A percentile compares a stretch with the other conserved stretches of the same genome.
These are phyloP conservation scores for Ephydatia muelleri DNA, from an alignment of 37 sponge, comb jelly and placozoan genomes.

Conservation along the genomic window DNA sequence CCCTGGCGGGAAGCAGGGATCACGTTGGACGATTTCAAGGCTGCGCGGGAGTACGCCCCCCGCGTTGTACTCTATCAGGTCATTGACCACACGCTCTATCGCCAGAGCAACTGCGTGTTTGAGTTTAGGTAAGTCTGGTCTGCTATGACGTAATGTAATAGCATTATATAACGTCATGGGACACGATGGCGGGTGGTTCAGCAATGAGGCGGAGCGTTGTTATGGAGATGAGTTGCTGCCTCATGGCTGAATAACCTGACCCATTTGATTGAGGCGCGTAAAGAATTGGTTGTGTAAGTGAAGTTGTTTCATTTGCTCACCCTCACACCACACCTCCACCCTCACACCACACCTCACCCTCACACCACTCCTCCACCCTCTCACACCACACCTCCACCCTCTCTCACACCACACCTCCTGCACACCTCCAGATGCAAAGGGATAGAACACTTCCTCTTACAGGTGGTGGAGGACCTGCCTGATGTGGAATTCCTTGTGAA, in stretches of 20 bases:
- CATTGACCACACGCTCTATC: conserved; percentile 64
- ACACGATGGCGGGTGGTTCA: too few species aligned
- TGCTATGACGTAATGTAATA: too few species aligned
- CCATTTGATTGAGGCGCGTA: not conserved
- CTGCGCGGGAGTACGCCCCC: conserved; percentile 21
- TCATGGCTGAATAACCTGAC: not conserved
- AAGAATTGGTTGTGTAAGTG: too few species aligned
- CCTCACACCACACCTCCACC: too few species aligned
- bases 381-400: not conserved
- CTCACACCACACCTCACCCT: too few species aligned
- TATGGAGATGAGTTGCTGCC: not conserved
- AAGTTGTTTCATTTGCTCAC: too few species aligned
- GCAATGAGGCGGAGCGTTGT: not conserved
- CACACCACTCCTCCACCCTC: too few species aligned
- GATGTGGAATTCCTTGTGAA: conserved; percentile 86
- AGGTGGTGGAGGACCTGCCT: conserved; percentile 56
- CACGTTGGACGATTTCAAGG: conserved; percentile 43
- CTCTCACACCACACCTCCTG: not conserved
- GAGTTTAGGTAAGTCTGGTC: conserved; percentile 58
- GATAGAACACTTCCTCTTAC: conserved; percentile 82
- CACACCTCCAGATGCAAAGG: conserved; percentile 70
- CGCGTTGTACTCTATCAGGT: conserved; percentile 79
- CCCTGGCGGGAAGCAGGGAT: conserved; percentile 77
- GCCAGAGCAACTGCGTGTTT: conserved; percentile 73
- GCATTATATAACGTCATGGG: too few species aligned